These are phyloP conservation scores for Zaprionus davidi DNA, from an alignment of 1,140 invertebrate species.

Conservation along the genomic window DNA sequence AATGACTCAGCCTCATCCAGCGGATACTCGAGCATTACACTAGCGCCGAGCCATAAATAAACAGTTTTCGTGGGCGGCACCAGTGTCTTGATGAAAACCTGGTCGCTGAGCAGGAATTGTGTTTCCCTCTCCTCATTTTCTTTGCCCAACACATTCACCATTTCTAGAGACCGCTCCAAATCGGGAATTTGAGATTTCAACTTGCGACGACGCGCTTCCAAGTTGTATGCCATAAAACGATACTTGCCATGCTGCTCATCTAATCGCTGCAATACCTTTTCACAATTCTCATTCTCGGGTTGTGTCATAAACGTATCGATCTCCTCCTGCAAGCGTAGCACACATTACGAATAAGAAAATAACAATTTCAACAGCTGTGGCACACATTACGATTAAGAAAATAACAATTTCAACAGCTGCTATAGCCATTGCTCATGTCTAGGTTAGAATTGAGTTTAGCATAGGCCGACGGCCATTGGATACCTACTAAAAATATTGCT, in stretches of 20 bases:
- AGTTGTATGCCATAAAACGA: constrained; percentile 98
- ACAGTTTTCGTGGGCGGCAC: constrained; percentile 96
- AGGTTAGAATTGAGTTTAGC: constrained; percentile 61
- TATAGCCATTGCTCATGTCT: constrained; percentile 31
- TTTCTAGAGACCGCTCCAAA: constrained; percentile 94
- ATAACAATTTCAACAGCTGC: constrained; percentile 42
- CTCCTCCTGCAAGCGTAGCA: constrained; percentile 91
- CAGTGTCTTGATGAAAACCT: constrained; percentile 95
- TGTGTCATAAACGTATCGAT: constrained; percentile 96
- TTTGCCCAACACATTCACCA: constrained; percentile 94
- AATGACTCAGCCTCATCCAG: constrained; percentile 95
- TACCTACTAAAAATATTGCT: constrained; percentile 91
- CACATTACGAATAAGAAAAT: constrained; percentile 67
- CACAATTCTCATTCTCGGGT: constrained; percentile 92
- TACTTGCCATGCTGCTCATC: constrained; percentile 98
- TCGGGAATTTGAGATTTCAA: constrained; percentile 96
- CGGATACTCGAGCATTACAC: constrained; percentile 99
- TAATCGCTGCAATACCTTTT: constrained; percentile 92
- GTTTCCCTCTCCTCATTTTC: constrained; percentile 94
- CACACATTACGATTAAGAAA: constrained; percentile 69
- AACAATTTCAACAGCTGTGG: constrained; percentile 45
- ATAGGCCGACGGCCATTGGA: constrained; percentile 2
- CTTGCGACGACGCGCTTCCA: constrained; percentile 92
- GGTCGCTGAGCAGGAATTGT: constrained; percentile 97
- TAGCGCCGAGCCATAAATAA: constrained; percentile 98